A percentile compares a stretch with the other conserved stretches of the same genome.
These are phyloP conservation scores for Phymanthus crucifer DNA, from an alignment of 92 coral and sea anemone species.

Conservation along the genomic window DNA sequence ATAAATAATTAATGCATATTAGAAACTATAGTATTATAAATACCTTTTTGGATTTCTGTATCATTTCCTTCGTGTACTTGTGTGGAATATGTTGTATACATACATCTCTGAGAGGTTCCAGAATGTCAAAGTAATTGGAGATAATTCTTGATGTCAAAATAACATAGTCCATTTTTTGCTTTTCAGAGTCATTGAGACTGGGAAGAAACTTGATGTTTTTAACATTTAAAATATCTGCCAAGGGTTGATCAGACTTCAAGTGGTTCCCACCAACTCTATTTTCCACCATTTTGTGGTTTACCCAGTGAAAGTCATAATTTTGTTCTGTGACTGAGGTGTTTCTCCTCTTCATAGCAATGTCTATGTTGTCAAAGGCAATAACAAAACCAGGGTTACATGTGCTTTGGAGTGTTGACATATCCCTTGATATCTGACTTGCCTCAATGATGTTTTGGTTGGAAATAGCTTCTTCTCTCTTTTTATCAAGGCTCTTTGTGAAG, in stretches of 20 bases:
- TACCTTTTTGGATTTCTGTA: constrained; percentile 55
- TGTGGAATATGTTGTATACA: no score
- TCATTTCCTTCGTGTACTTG: constrained; percentile 53
- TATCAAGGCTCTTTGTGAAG: not conserved
- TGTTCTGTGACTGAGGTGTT: constrained; percentile 56
- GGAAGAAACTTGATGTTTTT: constrained; percentile 41
- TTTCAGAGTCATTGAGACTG: constrained; percentile 25
- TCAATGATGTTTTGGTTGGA: constrained; percentile 5
- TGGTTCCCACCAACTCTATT: constrained; percentile 57
- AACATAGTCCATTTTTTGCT: constrained; percentile 35
- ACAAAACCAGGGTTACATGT: constrained; percentile 65
- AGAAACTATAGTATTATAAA: no score
- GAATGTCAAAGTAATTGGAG: constrained; percentile 52
- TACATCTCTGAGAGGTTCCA: constrained; percentile 33
- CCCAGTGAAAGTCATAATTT: constrained; percentile 62
- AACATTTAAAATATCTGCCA: constrained; percentile 17
- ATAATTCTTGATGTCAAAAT: constrained; percentile 49
- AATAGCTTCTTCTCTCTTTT: constrained; percentile 12
- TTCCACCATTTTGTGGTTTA: constrained; percentile 58
- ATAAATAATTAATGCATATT: no score
- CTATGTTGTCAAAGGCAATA: constrained; percentile 56
- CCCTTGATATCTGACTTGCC: constrained; percentile 17
- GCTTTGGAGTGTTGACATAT: not conserved
- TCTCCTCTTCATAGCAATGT: constrained; percentile 46
- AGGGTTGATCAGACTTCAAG: not conserved